These are phyloP conservation scores for Pelobates cultripes DNA, from an alignment of 2,797 vertebrate genomes.

Conservation along the genomic window DNA sequence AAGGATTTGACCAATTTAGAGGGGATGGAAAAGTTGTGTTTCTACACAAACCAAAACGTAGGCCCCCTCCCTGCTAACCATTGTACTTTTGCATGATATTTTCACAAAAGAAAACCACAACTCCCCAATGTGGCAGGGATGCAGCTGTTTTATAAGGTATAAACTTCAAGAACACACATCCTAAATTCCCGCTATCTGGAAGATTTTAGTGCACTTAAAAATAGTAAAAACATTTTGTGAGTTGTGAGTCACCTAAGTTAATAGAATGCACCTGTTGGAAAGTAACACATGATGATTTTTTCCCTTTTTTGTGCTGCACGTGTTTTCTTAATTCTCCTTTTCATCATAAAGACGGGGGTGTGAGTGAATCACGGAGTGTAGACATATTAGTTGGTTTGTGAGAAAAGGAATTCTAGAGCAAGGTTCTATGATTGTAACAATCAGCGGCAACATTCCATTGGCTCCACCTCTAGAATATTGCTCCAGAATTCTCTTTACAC, in stretches of 20 bases:
- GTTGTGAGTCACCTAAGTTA: constrained; percentile 61
- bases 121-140: constrained; percentile 66
- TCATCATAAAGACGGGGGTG: not conserved
- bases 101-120: constrained; percentile 71
- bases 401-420: no score
- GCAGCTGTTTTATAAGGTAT: constrained; percentile 69
- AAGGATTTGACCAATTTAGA: constrained; percentile 52
- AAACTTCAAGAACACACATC: constrained; percentile 70
- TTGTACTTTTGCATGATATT: constrained; percentile 50
- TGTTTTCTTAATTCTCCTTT: constrained; percentile 65
- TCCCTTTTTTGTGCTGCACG: constrained; percentile 44
- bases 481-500: no score
- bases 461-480: no score
- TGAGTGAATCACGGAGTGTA: not conserved
- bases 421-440: no score
- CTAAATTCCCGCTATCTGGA: constrained; percentile 72
- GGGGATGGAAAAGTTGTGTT: constrained; percentile 38
- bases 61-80: constrained; percentile 21
- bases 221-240: constrained; percentile 59
- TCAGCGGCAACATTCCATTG: no score
- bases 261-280: constrained; percentile 72
- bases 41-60: constrained; percentile 18
- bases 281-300: constrained; percentile 56
- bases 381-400: not conserved
- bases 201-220: constrained; percentile 69